Evolutionary conservation across 2,113 vertebrate species (phyloP), one percentile per base, ranked within the genome.

Genomic region (Cebidichthys violaceus): DNA sequence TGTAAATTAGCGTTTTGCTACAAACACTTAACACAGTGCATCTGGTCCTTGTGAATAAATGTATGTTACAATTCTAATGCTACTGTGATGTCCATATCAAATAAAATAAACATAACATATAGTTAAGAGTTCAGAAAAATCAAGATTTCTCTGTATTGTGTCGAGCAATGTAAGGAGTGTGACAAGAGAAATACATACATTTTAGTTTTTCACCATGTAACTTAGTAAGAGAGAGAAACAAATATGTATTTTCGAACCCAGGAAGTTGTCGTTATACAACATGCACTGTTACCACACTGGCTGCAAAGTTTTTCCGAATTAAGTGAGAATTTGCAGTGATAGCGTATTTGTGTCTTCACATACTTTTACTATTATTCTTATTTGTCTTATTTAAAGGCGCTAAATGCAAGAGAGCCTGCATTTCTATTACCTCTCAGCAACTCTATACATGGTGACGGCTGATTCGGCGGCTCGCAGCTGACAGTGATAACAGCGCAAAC

Each of bases 281-380:
- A 22, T 52, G 18, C 50, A 9, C 50, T 52, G 20, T 52, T 7
- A 20, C 20, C 8, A 52, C 50, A 52, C 50, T 33, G 50, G 50
- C 20, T 52, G 22, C 50, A 52, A 52, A 8, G 4, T 41, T 41
- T 47, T 31, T 55, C 55, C 55, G 55, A 74, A 79, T 54, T n/a
- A 64, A 65, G 66, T 65, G 57, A 73, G 22, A 35, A 65, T 24
- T 61, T 69, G 64, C 77, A 84, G 24, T 55, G 10, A 18, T 41
- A 24, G 20, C 17, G 24, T 29, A 45, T 68, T 54, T 77, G 33
- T 37, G 22, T 55, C 5, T 27, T 35, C 5, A 35, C 54, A 81
- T 35, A 65, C 55, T 80, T 47, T 67, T 20, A 52, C 33, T 75
- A 60, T 67, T 75, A 35, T 15, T 50, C 22, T 52, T 22, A 22